A percentile compares a stretch with the other conserved stretches of the same genome.
Conservation (phyloP, 2,888 invertebrate species). For the Pseudococcus longispinus region DNA sequence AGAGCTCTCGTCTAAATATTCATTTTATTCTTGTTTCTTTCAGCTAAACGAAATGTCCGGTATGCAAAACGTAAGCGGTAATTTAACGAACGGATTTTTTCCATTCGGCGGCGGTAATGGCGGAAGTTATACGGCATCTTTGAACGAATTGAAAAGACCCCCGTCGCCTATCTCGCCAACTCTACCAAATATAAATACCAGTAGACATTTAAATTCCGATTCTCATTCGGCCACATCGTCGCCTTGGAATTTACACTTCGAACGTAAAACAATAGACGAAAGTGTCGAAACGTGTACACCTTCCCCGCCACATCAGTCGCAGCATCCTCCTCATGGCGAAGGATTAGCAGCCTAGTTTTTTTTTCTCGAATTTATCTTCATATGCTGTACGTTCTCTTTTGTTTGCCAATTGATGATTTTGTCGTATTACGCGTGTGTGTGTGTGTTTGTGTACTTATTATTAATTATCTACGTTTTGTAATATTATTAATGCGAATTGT, state of each 20-base stretch:
- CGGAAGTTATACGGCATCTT: conserved; percentile 22
- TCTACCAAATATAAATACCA: conserved; percentile 58
- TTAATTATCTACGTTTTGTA: neutral
- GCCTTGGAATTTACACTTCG: conserved; percentile 55
- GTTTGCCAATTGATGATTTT: neutral
- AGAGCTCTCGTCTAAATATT: neutral
- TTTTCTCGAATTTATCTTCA: neutral
- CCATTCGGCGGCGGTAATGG: conserved; percentile 70
- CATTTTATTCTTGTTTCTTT: conserved; percentile 59
- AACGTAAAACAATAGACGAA: conserved; percentile 66
- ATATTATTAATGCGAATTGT: neutral
- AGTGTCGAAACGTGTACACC: conserved; percentile 64
- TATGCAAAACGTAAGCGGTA: conserved; percentile 71
- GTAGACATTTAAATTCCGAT: conserved; percentile 64
- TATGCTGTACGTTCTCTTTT: neutral
- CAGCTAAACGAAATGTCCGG: conserved; percentile 84
- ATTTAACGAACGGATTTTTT: conserved; percentile 66
- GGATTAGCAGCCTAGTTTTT: conserved; percentile 63
- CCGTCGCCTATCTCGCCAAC: neutral
- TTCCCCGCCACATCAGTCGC: conserved; percentile 59
- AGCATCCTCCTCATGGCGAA: conserved; percentile 61
- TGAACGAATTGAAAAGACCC: conserved; percentile 52
- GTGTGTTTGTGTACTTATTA: neutral
- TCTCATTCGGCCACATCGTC: conserved; percentile 63
- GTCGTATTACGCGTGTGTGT: neutral